Evolutionary conservation across 2,888 invertebrate species (phyloP), one percentile per base, ranked within the genome.

Genomic region (Eristalis intricaria): DNA sequence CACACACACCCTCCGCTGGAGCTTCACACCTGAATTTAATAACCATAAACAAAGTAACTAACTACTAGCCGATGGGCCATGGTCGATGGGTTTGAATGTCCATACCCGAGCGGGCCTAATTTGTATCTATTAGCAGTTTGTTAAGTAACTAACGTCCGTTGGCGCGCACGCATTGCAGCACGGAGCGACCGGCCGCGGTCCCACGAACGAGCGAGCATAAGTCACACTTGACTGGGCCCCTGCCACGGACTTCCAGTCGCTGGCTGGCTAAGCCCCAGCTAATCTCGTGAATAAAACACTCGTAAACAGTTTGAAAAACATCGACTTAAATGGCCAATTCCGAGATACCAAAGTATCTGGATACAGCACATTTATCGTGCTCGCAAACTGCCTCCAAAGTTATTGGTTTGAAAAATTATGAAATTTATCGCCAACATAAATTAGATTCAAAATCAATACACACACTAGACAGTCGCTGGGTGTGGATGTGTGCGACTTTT

Each of bases 41-140:
- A 75, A 69, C 38, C 80, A 69, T 75, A 81, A 81, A 81, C 63
- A 63, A 74, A 75, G 74, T 29, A 69, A 38, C 66, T 81, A 81
- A 81, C 68, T 81, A 63, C 68, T 22, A 15, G 19, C 5, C 61
- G 38, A 0, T 29, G 4, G 76, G 56, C 22, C 58, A 13, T 65
- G 22, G 64, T 65, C 38, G 19, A 19, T 38, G 15, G 29, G n/a
- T 29, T 13, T 19, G 13, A 22, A 13, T 38, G 22, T 65, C 22
- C 8, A 23, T 29, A 26, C n/a, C 19, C 1, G 40, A 65, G 43
- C 65, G 32, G 40, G 65, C 81, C 75, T 75, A 81, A 75, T 81
- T 81, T 69, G 74, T 81, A 75, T 81, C 69, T 75, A 75, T 81
- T 81, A 81, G 80, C 74, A 69, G 69, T 81, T 75, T 81, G 80